phyloP scores from a whole-genome alignment of 2,113 vertebrate species.

The Oreochromis tanganicae region DNA sequence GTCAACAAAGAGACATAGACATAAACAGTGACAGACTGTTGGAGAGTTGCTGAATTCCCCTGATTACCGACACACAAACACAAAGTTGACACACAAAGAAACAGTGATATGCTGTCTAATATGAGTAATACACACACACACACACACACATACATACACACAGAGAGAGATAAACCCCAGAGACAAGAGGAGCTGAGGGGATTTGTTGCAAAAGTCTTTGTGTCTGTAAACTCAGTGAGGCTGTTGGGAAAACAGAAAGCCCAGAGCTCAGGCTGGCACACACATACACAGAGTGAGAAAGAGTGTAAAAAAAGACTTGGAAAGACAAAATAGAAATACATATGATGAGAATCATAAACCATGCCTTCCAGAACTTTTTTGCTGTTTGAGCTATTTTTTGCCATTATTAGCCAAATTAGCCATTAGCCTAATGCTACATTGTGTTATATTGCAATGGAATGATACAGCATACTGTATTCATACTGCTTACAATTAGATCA shows the following conservation, averaged over 20 bases:
- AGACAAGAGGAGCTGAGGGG: conserved; percentile 21
- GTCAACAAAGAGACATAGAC: conserved; percentile 37
- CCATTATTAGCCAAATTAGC: background rate
- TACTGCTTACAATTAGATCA: background rate
- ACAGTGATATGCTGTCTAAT: conserved; percentile 30
- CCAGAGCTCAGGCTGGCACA: background rate
- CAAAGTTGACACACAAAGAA: background rate
- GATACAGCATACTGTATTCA: background rate
- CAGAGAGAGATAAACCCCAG: background rate
- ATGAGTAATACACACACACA: background rate
- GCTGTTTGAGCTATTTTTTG: background rate
- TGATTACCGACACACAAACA: conserved; percentile 1
- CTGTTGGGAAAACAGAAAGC: conserved; percentile 67
- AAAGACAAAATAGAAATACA: background rate
- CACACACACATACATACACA: background rate
- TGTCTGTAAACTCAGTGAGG: conserved; percentile 68
- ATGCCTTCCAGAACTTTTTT: background rate
- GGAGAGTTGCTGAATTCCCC: conserved; percentile 35
- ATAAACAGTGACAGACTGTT: conserved; percentile 50
- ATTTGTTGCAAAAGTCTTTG: conserved; percentile 51
- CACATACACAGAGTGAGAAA: background rate
- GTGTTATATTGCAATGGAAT: background rate
- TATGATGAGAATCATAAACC: background rate
- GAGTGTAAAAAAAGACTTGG: background rate
- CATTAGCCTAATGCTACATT: background rate